Conservation (phyloP, 2,113 vertebrate genomes). For the Istiophorus platypterus region DNA sequence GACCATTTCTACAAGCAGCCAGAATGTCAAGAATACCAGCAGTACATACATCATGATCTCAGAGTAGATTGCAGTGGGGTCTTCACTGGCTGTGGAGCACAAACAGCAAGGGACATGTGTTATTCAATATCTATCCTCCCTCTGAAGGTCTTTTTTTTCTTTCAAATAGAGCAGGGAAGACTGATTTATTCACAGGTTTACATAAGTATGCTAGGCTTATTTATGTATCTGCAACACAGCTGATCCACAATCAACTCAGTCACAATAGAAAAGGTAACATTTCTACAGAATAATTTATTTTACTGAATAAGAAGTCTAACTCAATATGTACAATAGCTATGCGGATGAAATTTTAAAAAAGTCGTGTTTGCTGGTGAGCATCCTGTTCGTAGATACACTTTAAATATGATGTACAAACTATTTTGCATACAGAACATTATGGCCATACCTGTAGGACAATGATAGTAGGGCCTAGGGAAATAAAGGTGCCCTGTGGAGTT, state of each 20-base stretch:
- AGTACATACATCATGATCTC: slow-evolving; percentile 99
- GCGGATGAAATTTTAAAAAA: slow-evolving; percentile 21
- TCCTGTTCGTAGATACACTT: slow-evolving; percentile 7
- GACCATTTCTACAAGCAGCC: slow-evolving; percentile 97
- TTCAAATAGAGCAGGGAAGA: slow-evolving; percentile 10
- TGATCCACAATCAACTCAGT: slow-evolving; percentile 16
- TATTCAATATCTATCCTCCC: slow-evolving; percentile 51
- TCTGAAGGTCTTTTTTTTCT: background rate
- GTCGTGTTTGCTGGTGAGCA: slow-evolving; percentile 6
- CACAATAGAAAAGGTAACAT: background rate
- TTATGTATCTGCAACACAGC: slow-evolving; percentile 25
- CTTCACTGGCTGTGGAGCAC: slow-evolving; percentile 84
- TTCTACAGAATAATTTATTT: background rate
- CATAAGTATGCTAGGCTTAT: slow-evolving; percentile 20
- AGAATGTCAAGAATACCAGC: slow-evolving; percentile 95
- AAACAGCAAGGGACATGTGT: slow-evolving; percentile 56
- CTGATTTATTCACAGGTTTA: slow-evolving; percentile 12
- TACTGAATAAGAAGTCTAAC: slow-evolving; percentile 12
- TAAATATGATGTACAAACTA: slow-evolving; percentile 10
- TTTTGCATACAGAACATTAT: slow-evolving; percentile 37
- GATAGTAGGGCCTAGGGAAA: slow-evolving; percentile 1
- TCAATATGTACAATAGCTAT: background rate
- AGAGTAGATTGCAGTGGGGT: slow-evolving; percentile 92
- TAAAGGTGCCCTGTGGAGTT: slow-evolving; percentile 60
- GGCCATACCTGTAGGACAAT: slow-evolving; percentile 23